Conservation (phyloP, 2,888 invertebrate genomes). For the Tetranychus truncatus region DNA sequence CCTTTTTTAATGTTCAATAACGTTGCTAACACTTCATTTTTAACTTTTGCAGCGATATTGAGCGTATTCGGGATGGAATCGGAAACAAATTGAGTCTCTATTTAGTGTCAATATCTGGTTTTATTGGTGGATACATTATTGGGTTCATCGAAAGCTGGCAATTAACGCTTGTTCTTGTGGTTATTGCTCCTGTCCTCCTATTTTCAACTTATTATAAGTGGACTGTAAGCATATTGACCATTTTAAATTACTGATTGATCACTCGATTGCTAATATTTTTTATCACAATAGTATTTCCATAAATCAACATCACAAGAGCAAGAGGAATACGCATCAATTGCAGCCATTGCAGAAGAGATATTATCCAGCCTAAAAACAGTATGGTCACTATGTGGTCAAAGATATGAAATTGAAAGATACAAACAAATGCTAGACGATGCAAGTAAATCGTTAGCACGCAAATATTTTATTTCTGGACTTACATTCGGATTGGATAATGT, state of each 20-base stretch:
- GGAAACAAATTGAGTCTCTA: slow-evolving; percentile 62
- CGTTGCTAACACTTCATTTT: background rate
- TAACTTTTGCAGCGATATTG: slow-evolving; percentile 34
- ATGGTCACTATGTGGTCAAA: slow-evolving; percentile 31
- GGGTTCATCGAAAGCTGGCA: slow-evolving; percentile 35
- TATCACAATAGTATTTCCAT: slow-evolving; percentile 34
- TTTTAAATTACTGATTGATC: too few species aligned
- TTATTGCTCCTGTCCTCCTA: slow-evolving; percentile 36
- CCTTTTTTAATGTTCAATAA: background rate
- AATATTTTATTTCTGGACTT: background rate
- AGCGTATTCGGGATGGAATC: slow-evolving; percentile 52
- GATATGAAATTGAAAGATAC: slow-evolving; percentile 30
- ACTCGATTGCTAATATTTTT: slow-evolving; percentile 30
- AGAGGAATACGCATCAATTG: slow-evolving; percentile 31
- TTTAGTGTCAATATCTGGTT: slow-evolving; percentile 48
- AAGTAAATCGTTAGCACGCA: slow-evolving; percentile 19
- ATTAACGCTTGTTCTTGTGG: slow-evolving; percentile 39
- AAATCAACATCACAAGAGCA: slow-evolving; percentile 35
- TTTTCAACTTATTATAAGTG: background rate
- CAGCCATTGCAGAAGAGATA: slow-evolving; percentile 32
- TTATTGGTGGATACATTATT: slow-evolving; percentile 37
- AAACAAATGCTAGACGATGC: slow-evolving; percentile 29
- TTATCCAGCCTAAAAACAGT: slow-evolving; percentile 31
- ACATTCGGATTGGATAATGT: background rate
- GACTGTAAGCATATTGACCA: slow-evolving; percentile 28